Conservation (phyloP, 2,888 invertebrate genomes). For the Pyrochroa serraticornis region DNA sequence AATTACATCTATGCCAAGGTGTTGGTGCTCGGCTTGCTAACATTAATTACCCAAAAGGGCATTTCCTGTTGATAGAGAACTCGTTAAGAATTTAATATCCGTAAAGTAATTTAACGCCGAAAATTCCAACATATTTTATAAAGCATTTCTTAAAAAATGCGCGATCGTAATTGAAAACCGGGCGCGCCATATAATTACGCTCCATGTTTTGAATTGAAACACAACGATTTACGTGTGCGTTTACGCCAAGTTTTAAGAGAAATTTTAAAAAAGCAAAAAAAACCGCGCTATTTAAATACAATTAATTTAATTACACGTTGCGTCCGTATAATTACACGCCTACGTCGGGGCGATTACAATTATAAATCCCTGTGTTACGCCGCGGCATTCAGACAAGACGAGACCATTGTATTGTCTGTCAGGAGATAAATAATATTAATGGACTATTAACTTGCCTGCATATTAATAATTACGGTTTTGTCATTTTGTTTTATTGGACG, state of each 20-base stretch:
- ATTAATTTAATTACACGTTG: conserved; percentile 27
- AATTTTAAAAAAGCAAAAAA: conserved; percentile 7
- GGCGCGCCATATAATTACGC: conserved; percentile 21
- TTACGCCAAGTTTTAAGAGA: background rate
- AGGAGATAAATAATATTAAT: conserved; percentile 37
- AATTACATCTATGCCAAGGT: too few species aligned
- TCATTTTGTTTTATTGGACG: conserved; percentile 17
- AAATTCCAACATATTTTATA: too few species aligned
- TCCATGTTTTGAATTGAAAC: conserved; percentile 2
- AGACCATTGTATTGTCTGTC: conserved; percentile 36
- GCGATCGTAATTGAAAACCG: conserved; percentile 4
- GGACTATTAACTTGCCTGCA: conserved; percentile 35
- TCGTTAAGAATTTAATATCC: too few species aligned
- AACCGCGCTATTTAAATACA: conserved; percentile 28
- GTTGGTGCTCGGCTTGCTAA: too few species aligned
- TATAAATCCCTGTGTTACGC: conserved; percentile 31
- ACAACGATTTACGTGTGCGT: too few species aligned
- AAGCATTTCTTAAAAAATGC: too few species aligned
- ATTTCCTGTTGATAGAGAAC: too few species aligned
- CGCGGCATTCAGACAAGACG: conserved; percentile 27
- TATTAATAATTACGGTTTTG: conserved; percentile 29
- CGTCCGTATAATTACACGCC: conserved; percentile 27
- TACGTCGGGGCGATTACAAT: conserved; percentile 18
- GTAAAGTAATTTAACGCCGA: too few species aligned
- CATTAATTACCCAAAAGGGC: too few species aligned